A percentile compares a stretch with the other conserved stretches of the same genome.
phyloP scores from a whole-genome alignment of 2,888 invertebrate genomes.

The Strigamia maritima region DNA sequence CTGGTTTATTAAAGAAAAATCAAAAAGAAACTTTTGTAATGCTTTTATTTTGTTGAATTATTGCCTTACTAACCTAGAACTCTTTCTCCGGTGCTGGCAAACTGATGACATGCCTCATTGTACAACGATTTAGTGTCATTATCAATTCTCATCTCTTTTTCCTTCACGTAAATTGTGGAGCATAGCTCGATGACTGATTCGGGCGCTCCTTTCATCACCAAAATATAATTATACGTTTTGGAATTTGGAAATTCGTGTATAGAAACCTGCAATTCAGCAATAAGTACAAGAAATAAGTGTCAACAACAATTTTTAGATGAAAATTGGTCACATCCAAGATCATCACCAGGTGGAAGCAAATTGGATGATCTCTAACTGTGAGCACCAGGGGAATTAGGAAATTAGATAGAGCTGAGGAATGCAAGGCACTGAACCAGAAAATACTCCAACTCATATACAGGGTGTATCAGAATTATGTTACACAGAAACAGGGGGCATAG shows the following conservation, averaged over 20 bases:
- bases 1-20: slow-evolving; percentile 49
- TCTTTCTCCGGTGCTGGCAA: slow-evolving; percentile 45
- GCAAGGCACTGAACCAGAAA: no score
- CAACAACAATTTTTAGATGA: no score
- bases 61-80: slow-evolving; percentile 44
- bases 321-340: no score
- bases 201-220: slow-evolving; percentile 58
- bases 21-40: not conserved
- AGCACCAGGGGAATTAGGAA: no score
- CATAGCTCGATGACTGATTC: slow-evolving; percentile 57
- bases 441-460: no score
- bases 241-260: slow-evolving; percentile 54
- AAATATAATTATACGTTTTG: slow-evolving; percentile 48
- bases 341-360: no score
- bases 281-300: not conserved
- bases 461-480: no score
- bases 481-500: no score
- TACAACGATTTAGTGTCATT: slow-evolving; percentile 52
- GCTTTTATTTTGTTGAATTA: not conserved
- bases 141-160: slow-evolving; percentile 50
- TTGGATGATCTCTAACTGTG: no score
- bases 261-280: slow-evolving; percentile 51
- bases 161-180: slow-evolving; percentile 51
- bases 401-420: no score
- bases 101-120: slow-evolving; percentile 48